phyloP scores from a whole-genome alignment of 2,888 invertebrate species.

The Lasioglossum morio region DNA sequence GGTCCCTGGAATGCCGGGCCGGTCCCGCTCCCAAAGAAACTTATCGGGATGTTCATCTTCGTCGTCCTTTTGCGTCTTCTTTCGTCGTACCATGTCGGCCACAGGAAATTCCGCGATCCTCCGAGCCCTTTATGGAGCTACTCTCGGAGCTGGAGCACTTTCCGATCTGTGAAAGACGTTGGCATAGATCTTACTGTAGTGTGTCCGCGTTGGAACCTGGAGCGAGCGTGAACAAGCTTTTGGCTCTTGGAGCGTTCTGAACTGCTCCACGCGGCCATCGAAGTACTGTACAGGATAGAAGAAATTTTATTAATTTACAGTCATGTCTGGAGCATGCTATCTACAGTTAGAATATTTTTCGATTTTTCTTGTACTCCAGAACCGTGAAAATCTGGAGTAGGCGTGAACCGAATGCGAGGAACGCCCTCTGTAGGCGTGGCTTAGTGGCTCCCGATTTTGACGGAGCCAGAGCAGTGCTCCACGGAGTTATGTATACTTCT shows the following conservation, averaged over 20 bases:
- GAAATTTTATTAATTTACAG: background rate
- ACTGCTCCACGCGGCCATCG: background rate
- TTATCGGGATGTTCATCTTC: conserved; percentile 72
- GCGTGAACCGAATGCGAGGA: background rate
- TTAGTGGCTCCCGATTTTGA: too few relatives aligned
- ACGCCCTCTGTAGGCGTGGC: background rate
- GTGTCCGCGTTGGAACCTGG: background rate
- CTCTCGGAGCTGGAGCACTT: background rate
- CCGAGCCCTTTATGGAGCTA: conserved; percentile 1
- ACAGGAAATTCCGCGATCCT: conserved; percentile 53
- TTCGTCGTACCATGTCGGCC: conserved; percentile 29
- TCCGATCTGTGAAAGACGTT: background rate
- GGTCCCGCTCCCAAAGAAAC: conserved; percentile 64
- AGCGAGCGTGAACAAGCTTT: background rate
- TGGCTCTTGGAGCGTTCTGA: background rate
- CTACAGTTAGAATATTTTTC: background rate
- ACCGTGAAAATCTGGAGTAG: background rate
- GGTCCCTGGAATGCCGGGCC: conserved; percentile 61
- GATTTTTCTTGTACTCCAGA: background rate
- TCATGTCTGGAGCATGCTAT: background rate
- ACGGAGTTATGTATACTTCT: too few relatives aligned
- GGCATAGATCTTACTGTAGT: background rate
- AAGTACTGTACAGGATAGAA: background rate
- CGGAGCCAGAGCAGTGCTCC: background rate
- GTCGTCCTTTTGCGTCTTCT: conserved; percentile 57